These are phyloP conservation scores for Chauna torquata DNA, from an alignment of 2,113 vertebrate genomes.

Conservation along the genomic window DNA sequence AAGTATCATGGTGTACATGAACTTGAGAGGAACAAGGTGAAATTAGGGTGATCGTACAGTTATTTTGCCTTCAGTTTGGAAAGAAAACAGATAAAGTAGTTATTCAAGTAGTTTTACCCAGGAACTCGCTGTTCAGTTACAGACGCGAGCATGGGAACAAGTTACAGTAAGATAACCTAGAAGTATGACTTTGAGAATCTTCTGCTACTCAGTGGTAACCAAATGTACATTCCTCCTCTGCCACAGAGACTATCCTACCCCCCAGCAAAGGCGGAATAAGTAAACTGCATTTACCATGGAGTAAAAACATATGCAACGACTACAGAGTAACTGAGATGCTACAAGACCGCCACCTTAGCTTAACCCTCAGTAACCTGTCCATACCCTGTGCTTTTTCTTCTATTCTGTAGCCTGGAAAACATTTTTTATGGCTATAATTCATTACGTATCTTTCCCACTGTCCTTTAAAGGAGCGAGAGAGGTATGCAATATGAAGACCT, in stretches of 20 bases:
- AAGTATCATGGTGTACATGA: not conserved
- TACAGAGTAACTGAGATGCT: not conserved
- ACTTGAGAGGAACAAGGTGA: not conserved
- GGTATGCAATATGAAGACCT: not conserved
- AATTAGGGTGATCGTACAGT: not conserved
- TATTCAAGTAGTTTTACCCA: not conserved
- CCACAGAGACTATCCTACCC: not conserved
- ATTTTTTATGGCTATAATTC: not conserved
- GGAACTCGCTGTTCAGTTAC: not conserved
- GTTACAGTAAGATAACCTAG: not conserved
- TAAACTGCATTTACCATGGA: not conserved
- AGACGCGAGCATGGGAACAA: rapidly evolving
- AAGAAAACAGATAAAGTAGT: no score
- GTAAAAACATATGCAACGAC: not conserved
- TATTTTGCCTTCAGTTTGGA: not conserved
- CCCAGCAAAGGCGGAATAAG: not conserved
- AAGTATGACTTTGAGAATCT: not conserved
- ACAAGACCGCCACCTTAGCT: not conserved
- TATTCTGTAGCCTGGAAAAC: not conserved
- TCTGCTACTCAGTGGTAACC: not conserved
- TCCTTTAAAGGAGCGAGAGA: not conserved
- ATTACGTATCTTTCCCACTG: not conserved
- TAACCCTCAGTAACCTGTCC: not conserved
- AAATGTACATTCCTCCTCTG: not conserved
- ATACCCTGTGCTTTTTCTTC: not conserved